phyloP scores from a whole-genome alignment of 2,797 vertebrate genomes.

The Alca torda region DNA sequence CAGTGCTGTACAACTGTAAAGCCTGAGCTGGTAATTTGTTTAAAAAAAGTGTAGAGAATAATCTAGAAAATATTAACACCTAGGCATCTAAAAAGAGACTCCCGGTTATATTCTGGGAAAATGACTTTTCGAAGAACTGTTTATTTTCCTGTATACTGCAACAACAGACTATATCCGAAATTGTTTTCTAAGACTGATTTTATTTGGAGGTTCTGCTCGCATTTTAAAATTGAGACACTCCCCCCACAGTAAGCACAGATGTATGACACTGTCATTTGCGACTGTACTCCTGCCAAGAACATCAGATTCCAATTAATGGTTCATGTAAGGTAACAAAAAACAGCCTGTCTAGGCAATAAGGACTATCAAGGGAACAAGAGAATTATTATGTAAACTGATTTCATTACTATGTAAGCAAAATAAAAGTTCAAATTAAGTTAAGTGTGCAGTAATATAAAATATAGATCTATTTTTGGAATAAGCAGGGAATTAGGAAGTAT shows the following conservation, averaged over 20 bases:
- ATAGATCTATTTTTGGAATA: constrained; percentile 46
- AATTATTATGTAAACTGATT: constrained; percentile 65
- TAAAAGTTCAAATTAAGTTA: constrained; percentile 54
- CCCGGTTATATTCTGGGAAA: neutral
- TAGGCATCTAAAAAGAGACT: neutral
- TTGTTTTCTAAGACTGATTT: neutral
- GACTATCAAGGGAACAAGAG: constrained; percentile 47
- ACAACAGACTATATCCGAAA: neutral
- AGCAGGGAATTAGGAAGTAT: constrained; percentile 11
- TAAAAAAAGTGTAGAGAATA: neutral
- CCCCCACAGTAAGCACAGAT: constrained; percentile 59
- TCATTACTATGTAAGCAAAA: constrained; percentile 66
- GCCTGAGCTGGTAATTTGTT: neutral
- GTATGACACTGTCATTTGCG: constrained; percentile 65
- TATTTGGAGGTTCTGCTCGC: constrained; percentile 20
- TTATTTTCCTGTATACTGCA: neutral
- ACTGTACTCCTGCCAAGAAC: constrained; percentile 73
- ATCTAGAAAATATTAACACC: neutral
- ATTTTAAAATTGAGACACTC: constrained; percentile 27
- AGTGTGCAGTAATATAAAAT: constrained; percentile 42
- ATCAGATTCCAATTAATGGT: constrained; percentile 75
- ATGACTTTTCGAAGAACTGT: neutral
- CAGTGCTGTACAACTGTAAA: neutral
- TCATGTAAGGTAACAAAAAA: constrained; percentile 75
- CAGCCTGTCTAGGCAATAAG: constrained; percentile 59